Evolutionary conservation across 2,797 vertebrate species (phyloP).

Genomic region (Sternarchorhynchus goeldii): DNA sequence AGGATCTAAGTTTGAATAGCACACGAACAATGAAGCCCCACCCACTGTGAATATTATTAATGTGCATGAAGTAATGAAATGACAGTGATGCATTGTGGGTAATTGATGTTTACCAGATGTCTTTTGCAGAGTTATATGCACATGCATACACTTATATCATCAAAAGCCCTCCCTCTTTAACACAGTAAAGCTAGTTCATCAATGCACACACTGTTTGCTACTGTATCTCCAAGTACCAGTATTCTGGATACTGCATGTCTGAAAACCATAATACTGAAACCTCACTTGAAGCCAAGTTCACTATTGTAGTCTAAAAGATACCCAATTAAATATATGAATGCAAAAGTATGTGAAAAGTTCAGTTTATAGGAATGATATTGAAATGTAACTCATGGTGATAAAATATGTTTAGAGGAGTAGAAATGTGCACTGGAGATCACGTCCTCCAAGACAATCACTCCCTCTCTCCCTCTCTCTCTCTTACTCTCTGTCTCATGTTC

Average conservation of each 20-base stretch:
- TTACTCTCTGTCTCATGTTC: conserved; percentile 23
- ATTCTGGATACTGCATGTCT: too few relatives aligned
- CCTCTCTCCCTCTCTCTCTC: conserved; percentile 47
- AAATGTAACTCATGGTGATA: neutral
- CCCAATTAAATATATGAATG: too few relatives aligned
- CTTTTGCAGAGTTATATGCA: conserved; percentile 23
- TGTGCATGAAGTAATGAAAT: conserved; percentile 52
- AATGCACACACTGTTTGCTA: neutral
- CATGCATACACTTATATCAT: conserved; percentile 7
- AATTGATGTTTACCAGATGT: conserved; percentile 51
- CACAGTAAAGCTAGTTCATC: conserved; percentile 18
- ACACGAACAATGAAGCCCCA: conserved; percentile 47
- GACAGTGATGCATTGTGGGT: conserved; percentile 56
- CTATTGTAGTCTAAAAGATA: too few relatives aligned
- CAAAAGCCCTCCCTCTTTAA: conserved; percentile 49
- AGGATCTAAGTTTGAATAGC: conserved; percentile 26
- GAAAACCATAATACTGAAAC: too few relatives aligned
- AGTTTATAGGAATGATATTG: neutral
- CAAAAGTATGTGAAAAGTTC: too few relatives aligned
- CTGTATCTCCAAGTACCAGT: too few relatives aligned
- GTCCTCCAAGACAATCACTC: neutral
- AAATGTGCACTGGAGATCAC: too few relatives aligned
- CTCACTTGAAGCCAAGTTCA: too few relatives aligned
- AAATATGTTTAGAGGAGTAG: too few relatives aligned
- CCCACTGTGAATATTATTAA: conserved; percentile 54